Evolutionary conservation across 1,140 invertebrate genomes (phyloP).

Genomic region (Bombus pascuorum): DNA sequence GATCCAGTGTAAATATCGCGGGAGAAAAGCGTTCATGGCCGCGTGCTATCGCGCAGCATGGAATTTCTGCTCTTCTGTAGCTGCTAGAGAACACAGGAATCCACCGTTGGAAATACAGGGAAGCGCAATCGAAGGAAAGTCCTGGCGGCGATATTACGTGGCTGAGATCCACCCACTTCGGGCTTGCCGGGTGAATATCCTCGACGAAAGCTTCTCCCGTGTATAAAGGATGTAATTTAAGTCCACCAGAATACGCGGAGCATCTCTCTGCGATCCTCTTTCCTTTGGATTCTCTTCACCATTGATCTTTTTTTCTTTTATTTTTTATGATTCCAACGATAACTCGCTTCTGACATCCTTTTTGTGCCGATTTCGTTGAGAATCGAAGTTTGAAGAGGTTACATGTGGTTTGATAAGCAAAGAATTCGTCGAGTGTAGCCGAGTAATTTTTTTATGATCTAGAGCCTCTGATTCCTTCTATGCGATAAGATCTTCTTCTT

Average conservation of each 20-base stretch:
- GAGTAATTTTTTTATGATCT: too few relatives aligned
- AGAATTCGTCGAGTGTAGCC: too few relatives aligned
- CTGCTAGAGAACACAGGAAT: neutral
- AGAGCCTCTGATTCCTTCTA: too few relatives aligned
- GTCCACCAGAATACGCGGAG: neutral
- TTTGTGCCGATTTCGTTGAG: too few relatives aligned
- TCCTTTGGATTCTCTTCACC: neutral
- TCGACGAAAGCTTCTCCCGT: neutral
- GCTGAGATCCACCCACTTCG: neutral
- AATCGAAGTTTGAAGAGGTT: too few relatives aligned
- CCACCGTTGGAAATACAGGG: neutral
- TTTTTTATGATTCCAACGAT: neutral
- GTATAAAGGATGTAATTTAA: constrained; percentile 26
- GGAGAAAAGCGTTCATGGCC: constrained; percentile 50
- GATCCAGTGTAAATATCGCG: constrained; percentile 42
- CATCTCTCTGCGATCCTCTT: neutral
- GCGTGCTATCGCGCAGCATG: constrained; percentile 34
- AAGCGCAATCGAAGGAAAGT: constrained; percentile 33
- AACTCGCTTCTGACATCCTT: too few relatives aligned
- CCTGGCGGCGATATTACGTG: constrained; percentile 32
- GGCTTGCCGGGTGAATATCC: neutral
- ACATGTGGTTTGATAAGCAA: too few relatives aligned
- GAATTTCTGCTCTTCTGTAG: neutral
- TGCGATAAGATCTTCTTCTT: too few relatives aligned
- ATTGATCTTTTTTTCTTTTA: too few relatives aligned